Evolutionary conservation across 2,113 vertebrate species (phyloP).

Genomic region (rat (Rattus norvegicus)): GRCr8 NC_086031.1:49213501-49214000

Average conservation of each 20-base stretch:
- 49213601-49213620: background rate
- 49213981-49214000: background rate
- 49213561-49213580: fast-evolving
- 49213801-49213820: background rate
- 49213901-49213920: background rate
- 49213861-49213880: background rate
- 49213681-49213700: background rate
- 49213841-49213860: background rate
- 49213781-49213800: background rate
- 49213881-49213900: background rate
- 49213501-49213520: background rate
- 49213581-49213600: fast-evolving
- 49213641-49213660: background rate
- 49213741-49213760: background rate
- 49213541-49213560: background rate
- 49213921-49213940: background rate
- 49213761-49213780: background rate
- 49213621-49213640: background rate
- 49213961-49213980: background rate
- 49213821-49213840: background rate
- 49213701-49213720: no score
- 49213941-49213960: background rate
- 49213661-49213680: background rate
- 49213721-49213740: background rate
- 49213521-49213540: no score